Evolutionary conservation across 1,140 invertebrate species (phyloP), one percentile per base, ranked within the genome.

Genomic region (Propsilocerus akamusi): DNA sequence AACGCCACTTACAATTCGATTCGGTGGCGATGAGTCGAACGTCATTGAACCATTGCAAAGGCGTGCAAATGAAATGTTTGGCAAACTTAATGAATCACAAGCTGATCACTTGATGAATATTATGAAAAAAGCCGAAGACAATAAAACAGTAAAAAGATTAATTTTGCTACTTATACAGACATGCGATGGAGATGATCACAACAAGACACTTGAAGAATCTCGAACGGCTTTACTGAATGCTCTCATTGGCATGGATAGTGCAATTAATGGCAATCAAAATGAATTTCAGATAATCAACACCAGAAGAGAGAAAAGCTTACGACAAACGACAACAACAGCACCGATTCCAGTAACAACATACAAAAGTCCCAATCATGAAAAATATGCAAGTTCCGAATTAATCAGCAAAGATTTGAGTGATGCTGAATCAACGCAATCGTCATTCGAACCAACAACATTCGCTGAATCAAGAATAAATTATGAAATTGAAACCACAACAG

Each of bases 41-140:
- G 55, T 64, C 2, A 64, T 61, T 6, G 69, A 75, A 28, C 77
- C 76, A n/a, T 73, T 76, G 34, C 72, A 74, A 50, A 67, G 72
- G 49, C 77, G 75, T 55, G 80, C 80, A 5, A 77, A 81, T 53
- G 73, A 81, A 59, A 78, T 86, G 58, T 79, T 86, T 57, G 77
- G 77, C 1, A 78, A 75, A 10, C 68, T 88, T 30, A 86, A 88
- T 56, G 76, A 76, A 26, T 76, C 80, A 1, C 81, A 81, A 54
- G 75, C 78, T 0, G 72, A 79, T 55, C 80, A 80, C 47, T 61
- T 86, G 32, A 81, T 82, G 71, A 75, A 77, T 51, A 78, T 84
- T 5, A 86, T 88, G 82, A 78, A 81, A 55, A 77, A 84, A 61
- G 83, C 83, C 3, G 77, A 81, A 56, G 76, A 73, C 50, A 86